Evolutionary conservation across 2,797 vertebrate species (phyloP).

Genomic region (Manis javanica): DNA sequence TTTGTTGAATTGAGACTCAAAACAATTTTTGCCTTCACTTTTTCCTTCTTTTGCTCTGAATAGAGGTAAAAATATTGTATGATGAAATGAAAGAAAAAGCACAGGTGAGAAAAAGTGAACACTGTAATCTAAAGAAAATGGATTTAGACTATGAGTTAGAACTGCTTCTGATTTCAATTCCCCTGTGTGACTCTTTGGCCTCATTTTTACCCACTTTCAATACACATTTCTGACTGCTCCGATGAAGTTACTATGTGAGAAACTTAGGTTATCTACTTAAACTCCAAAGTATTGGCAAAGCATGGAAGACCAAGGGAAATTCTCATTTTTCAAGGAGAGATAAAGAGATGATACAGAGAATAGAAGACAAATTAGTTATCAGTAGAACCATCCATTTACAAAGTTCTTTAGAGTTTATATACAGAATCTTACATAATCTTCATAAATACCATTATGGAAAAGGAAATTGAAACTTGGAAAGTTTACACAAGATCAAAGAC

Average conservation of each 20-base stretch:
- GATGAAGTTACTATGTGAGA: constrained; percentile 41
- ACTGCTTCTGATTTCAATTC: neutral
- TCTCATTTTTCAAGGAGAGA: constrained; percentile 46
- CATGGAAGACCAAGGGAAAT: constrained; percentile 33
- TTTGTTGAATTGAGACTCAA: neutral
- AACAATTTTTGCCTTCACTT: constrained; percentile 48
- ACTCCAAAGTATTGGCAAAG: neutral
- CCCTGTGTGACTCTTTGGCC: neutral
- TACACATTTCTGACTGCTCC: constrained; percentile 56
- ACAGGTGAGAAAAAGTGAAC: neutral
- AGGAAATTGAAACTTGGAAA: constrained; percentile 26
- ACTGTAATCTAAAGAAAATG: constrained; percentile 66
- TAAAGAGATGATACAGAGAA: constrained; percentile 13
- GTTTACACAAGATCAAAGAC: neutral
- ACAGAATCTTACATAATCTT: neutral
- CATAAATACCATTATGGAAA: neutral
- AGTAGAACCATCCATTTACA: neutral
- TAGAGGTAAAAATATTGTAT: constrained; percentile 27
- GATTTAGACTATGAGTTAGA: constrained; percentile 37
- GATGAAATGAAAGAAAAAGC: constrained; percentile 42
- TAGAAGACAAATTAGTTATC: constrained; percentile 63
- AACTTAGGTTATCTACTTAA: constrained; percentile 57
- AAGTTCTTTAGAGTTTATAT: neutral
- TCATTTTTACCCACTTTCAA: constrained; percentile 54
- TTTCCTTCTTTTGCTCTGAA: neutral